Evolutionary conservation across 2,797 vertebrate species (phyloP), one percentile per base, ranked within the genome.

Genomic region (Paramormyrops hopkinsi): DNA sequence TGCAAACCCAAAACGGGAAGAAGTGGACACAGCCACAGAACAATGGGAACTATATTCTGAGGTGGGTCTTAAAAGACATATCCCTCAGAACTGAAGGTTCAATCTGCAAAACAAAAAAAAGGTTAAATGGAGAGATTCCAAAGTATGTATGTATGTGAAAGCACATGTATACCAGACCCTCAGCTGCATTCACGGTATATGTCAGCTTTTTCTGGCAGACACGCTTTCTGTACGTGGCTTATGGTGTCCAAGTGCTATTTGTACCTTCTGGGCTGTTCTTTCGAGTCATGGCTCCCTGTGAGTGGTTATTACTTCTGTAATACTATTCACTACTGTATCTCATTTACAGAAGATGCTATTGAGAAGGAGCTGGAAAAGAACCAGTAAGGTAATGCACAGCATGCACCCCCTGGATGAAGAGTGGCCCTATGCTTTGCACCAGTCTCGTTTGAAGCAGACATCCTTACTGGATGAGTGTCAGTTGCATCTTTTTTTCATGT

Each of bases 331-430:
- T 92, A 92, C 97, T 99, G 95, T 99, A 96, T 98, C 98, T 98
- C 95, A 95, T 98, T 98, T 97, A 95, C 98, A 99, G 98, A 98
- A 96, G 94, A 97, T 98, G 97, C 96, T 97, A 97, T 98, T 97
- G 97, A 98, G 97, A 97, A 98, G 98, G 97, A 98, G 97, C 97
- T 99, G 98, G 97, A 99, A 99, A 97, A 96, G 97, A 97, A 97
- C 98, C 96, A 98, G 98, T 98, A 99, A 99, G 98, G 98, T 99
- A 99, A 99, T 96, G 94, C 95, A 94, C 96, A 96, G 94, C 97
- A 97, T 97, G 96, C 95, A 90, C 95, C 93, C 56, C 90, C 79
- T 89, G 65, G 65, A 73, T 73, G 65, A 73, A 73, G 65, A 73
- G 65, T 73, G 65, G 12, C 12, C 65, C 48, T 82, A 14, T 46